Evolutionary conservation across 2,113 vertebrate genomes (phyloP), one percentile per base, ranked within the genome.

Genomic region (Rhegmatorhina hoffmannsi): DNA sequence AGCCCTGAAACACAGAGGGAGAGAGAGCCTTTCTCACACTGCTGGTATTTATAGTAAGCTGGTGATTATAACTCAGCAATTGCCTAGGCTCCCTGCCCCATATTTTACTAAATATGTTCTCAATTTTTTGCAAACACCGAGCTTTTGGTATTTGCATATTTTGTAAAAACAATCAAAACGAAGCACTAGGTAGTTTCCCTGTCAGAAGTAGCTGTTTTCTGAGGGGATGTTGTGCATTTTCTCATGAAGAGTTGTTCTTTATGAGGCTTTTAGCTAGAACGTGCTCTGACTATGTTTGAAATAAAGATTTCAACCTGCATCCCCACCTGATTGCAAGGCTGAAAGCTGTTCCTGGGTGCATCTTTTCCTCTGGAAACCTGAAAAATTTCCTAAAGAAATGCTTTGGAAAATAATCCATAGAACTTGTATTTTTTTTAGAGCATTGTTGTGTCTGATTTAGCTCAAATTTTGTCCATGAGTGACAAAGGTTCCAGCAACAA

Each of bases 21-120:
- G 11, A 56, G 46, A 24, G 52, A 29, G 74, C 40, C 21, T 52
- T 73, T 84, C 89, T 94, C 90, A 87, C 86, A 69, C 79, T 59
- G 73, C 3, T 25, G 85, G 36, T 96, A 95, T 96, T 95, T 96
- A 90, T 92, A 92, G 96, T 60, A 92, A 82, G 75, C n/a, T 77
- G 83, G 86, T 91, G 88, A 90, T 95, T 77, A 80, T 92, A 93
- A 94, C 87, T 95, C 92, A 95, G 93, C 92, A 87, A 88, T 88
- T 97, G 87, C 94, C 68, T 55, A 9, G 75, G 73, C 76, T 90
- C 74, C 73, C 73, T 95, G 89, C 60, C 76, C 91, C 84, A 72
- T 91, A 87, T 90, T 94, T 91, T 84, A 78, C 91, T 92, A 89
- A 94, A 93, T 89, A 86, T 75, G 83, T 75, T 93, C 33, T 7